These are phyloP conservation scores for Tachycineta bicolor DNA, from an alignment of 2,113 vertebrate genomes.

Conservation along the genomic window DNA sequence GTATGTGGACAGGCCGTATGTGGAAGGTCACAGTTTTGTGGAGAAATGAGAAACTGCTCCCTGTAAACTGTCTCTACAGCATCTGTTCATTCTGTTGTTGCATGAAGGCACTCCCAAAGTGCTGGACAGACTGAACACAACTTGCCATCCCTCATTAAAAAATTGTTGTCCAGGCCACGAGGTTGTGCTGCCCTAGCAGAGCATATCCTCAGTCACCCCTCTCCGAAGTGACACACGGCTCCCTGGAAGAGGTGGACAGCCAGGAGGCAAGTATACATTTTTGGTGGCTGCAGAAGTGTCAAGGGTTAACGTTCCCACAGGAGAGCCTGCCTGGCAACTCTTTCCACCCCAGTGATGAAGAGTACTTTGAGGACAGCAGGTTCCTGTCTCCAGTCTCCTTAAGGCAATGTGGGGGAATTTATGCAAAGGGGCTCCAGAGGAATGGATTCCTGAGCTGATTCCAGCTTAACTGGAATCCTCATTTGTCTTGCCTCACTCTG, in stretches of 20 bases:
- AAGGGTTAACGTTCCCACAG: background rate
- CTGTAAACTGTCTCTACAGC: background rate
- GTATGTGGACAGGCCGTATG: background rate
- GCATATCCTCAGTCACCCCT: rapidly evolving
- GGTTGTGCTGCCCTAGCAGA: background rate
- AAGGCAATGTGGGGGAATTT: background rate
- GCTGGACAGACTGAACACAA: background rate
- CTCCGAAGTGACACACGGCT: background rate
- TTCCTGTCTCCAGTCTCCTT: background rate
- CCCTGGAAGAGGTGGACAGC: background rate
- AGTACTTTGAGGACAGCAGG: background rate
- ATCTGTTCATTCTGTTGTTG: background rate
- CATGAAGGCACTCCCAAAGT: background rate
- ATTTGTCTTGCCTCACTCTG: background rate
- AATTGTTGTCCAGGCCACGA: background rate
- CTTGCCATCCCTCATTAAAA: background rate
- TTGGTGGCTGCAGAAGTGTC: background rate
- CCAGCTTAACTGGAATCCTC: background rate
- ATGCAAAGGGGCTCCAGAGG: background rate
- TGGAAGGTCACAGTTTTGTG: background rate
- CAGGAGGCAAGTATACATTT: background rate
- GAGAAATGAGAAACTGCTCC: background rate
- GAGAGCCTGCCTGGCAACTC: background rate
- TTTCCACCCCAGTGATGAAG: background rate
- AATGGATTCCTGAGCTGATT: background rate